phyloP scores from a whole-genome alignment of 2,888 invertebrate genomes.

The Acheta domesticus region DNA sequence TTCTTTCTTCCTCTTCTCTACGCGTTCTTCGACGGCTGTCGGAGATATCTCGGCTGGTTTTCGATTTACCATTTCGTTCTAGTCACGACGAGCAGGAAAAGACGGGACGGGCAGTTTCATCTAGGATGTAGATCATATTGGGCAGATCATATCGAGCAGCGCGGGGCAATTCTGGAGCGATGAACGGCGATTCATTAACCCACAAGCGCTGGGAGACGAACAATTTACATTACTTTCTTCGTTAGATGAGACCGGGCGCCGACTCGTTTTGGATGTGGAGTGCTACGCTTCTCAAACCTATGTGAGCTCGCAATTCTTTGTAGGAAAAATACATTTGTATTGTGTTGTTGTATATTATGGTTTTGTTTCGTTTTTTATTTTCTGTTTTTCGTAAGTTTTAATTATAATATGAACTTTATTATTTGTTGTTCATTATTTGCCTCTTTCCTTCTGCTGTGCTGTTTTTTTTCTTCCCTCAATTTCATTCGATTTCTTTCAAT shows the following conservation, averaged over 20 bases:
- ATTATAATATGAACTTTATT: too few relatives aligned
- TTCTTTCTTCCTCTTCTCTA: not conserved
- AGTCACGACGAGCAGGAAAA: not conserved
- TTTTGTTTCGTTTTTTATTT: too few relatives aligned
- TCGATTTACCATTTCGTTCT: not conserved
- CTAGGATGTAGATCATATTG: constrained; percentile 10
- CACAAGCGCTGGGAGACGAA: not conserved
- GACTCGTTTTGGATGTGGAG: too few relatives aligned
- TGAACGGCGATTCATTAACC: not conserved
- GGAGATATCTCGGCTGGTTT: not conserved
- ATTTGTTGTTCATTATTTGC: too few relatives aligned
- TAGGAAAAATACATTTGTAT: too few relatives aligned
- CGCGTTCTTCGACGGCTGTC: not conserved
- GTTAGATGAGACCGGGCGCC: not conserved
- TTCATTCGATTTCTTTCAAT: too few relatives aligned
- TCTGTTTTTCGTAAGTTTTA: too few relatives aligned
- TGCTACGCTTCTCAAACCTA: too few relatives aligned
- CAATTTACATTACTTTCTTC: constrained; percentile 9
- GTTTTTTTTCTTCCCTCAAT: too few relatives aligned
- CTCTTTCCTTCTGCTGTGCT: too few relatives aligned
- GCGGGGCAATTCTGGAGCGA: not conserved
- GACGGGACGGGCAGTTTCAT: not conserved
- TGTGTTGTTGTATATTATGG: too few relatives aligned
- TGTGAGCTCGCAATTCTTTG: too few relatives aligned
- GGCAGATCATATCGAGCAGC: not conserved